phyloP scores from a whole-genome alignment of 2,113 vertebrate species.

The Athene cunicularia region DNA sequence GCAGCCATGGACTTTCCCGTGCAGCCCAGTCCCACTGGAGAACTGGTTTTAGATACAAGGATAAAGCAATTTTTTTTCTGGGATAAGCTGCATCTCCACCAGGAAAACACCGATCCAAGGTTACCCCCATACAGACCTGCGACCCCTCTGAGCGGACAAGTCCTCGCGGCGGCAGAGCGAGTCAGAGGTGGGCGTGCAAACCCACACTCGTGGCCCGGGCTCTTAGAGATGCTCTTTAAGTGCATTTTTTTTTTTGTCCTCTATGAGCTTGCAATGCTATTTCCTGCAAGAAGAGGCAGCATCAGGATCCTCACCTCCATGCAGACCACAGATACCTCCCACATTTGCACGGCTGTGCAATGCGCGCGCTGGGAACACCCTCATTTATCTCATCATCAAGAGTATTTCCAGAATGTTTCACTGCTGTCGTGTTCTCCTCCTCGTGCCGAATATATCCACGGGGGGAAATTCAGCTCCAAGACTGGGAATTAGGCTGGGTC shows the following conservation, averaged over 20 bases:
- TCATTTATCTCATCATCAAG: not conserved
- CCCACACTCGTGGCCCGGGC: fast-evolving
- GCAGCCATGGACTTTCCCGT: not conserved
- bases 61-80: not conserved
- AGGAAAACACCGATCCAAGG: not conserved
- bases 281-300: not conserved
- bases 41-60: not conserved
- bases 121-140: not conserved
- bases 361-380: fast-evolving
- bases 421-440: not conserved
- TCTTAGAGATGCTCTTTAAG: not conserved
- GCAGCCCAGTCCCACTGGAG: not conserved
- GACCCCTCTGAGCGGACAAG: not conserved
- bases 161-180: not conserved
- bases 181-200: not conserved
- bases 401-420: not conserved
- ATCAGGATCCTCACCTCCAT: fast-evolving
- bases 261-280: not conserved
- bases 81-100: not conserved
- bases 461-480: not conserved
- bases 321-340: not conserved
- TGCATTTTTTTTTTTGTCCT: not conserved
- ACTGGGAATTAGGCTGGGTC: not conserved
- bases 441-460: not conserved
- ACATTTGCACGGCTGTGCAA: not conserved